phyloP scores from a whole-genome alignment of 92 coral and sea anemone species.

The Virgularia gustaviana region DNA sequence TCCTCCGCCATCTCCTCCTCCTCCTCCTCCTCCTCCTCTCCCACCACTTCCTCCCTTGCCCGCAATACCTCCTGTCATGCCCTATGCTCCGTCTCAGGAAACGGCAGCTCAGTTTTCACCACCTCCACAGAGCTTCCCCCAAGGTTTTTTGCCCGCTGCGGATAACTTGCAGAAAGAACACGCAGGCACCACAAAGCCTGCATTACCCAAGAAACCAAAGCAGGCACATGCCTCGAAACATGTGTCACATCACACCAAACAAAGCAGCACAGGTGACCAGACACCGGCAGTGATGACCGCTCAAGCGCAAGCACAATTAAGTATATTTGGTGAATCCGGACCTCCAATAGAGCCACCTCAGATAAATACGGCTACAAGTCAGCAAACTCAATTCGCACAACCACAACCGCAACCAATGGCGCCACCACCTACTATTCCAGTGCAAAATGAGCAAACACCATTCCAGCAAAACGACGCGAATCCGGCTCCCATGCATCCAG shows the following conservation, averaged over 20 bases:
- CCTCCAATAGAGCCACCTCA: conserved; percentile 23
- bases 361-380: not conserved
- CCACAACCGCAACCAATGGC: conserved; percentile 6
- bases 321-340: conserved; percentile 31
- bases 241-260: not conserved
- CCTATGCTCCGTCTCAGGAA: not conserved
- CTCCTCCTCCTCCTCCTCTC: conserved; percentile 7
- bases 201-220: not conserved
- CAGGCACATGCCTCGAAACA: conserved; percentile 13
- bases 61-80: conserved; percentile 14
- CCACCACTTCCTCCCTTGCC: conserved; percentile 7
- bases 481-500: no score
- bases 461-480: no score
- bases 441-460: no score
- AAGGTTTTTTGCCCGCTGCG: conserved; percentile 7
- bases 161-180: conserved; percentile 7
- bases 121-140: conserved; percentile 6
- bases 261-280: not conserved
- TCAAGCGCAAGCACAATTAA: conserved; percentile 18
- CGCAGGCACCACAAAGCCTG: not conserved
- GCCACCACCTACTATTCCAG: no score
- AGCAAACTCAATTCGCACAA: conserved; percentile 26
- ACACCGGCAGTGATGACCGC: conserved; percentile 7
- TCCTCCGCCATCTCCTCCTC: not conserved
- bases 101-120: not conserved